Conservation (phyloP, 2,113 vertebrate species). For the Periophthalmus modestus region DNA sequence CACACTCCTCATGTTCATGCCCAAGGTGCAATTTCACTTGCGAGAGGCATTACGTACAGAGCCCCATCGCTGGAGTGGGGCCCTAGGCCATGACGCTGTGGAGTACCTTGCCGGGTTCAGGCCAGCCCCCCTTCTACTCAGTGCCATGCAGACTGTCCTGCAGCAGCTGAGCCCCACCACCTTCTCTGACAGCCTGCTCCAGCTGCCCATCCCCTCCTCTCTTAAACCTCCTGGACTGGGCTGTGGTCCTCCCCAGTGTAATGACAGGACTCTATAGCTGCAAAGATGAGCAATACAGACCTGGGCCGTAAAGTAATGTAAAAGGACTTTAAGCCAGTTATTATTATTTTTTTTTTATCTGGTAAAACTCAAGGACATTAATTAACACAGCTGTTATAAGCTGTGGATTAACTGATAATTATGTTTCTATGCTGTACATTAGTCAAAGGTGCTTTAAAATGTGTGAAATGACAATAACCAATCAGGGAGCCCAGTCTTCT, state of each 20-base stretch:
- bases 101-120: conserved; percentile 78
- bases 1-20: conserved; percentile 85
- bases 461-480: background rate
- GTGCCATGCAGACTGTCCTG: conserved; percentile 83
- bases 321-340: background rate
- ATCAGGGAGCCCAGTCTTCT: background rate
- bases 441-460: background rate
- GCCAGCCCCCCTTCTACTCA: conserved; percentile 82
- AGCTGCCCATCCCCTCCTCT: conserved; percentile 85
- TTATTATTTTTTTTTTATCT: background rate
- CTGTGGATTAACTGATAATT: background rate
- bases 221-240: conserved; percentile 73
- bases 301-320: background rate
- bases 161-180: conserved; percentile 79
- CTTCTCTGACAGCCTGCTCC: conserved; percentile 82
- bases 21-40: conserved; percentile 79
- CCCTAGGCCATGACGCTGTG: conserved; percentile 83
- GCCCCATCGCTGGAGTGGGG: conserved; percentile 75
- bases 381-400: background rate
- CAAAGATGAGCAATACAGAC: background rate
- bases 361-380: background rate
- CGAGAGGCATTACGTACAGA: conserved; percentile 72
- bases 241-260: background rate
- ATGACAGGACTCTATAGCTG: background rate
- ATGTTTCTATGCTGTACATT: background rate